Evolutionary conservation across 2,888 invertebrate species (phyloP).

Genomic region (Troides aeacus): DNA sequence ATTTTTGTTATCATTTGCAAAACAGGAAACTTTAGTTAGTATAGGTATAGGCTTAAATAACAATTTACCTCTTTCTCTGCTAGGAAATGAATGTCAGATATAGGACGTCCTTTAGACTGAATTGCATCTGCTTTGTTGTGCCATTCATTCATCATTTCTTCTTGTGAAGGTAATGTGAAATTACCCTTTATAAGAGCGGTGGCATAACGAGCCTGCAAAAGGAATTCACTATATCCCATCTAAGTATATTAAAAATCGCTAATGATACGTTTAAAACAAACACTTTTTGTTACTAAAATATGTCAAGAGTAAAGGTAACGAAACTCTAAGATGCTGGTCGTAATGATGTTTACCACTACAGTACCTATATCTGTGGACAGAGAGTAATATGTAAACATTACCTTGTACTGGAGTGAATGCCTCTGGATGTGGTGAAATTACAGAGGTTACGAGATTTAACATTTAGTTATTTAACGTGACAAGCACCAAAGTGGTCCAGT

Average conservation of each 20-base stretch:
- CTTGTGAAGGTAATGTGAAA: conserved; percentile 60
- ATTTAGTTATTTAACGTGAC: too few species aligned
- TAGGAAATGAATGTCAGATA: conserved; percentile 60
- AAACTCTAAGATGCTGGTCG: too few species aligned
- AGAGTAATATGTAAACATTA: too few species aligned
- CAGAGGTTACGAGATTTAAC: too few species aligned
- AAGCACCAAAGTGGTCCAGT: too few species aligned
- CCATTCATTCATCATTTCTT: conserved; percentile 66
- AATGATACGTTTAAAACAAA: not conserved
- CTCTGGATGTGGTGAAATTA: too few species aligned
- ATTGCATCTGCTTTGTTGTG: conserved; percentile 52
- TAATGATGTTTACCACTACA: too few species aligned
- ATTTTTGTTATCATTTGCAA: not conserved
- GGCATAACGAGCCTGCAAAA: conserved; percentile 62
- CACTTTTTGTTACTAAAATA: too few species aligned
- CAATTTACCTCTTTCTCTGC: conserved; percentile 62
- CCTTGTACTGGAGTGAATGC: too few species aligned
- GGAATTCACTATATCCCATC: not conserved
- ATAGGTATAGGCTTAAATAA: not conserved
- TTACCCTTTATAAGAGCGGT: conserved; percentile 63
- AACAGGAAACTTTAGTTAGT: not conserved
- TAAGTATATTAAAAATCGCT: not conserved
- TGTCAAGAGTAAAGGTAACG: too few species aligned
- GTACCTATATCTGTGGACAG: too few species aligned
- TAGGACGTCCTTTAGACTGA: conserved; percentile 47